Evolutionary conservation across 2,113 vertebrate species (phyloP), one percentile per base, ranked within the genome.

Genomic region (Cathartes aura): DNA sequence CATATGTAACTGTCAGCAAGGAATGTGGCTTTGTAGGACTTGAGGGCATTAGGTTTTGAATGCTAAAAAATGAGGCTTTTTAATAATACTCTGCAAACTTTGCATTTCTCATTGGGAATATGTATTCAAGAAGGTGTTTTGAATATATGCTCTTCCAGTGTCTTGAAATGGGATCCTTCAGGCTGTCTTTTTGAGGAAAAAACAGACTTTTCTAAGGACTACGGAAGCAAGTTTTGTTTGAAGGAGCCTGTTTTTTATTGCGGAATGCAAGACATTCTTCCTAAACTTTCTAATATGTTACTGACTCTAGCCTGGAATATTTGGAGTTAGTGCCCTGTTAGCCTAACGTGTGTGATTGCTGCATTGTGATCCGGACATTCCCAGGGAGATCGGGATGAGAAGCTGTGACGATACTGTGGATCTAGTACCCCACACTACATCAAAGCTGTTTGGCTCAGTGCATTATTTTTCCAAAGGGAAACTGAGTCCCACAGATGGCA

Each of bases 1-100:
- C 89, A 72, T 85, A 30, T 42, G 43, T 80, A 62, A 27, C 79
- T 73, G 79, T 90, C 90, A 72, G 85, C 40, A 9, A 91, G 89
- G 91, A 95, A 97, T 97, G 93, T 84, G 74, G 38, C 74, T 80
- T 82, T 81, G 89, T 40, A 48, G 53, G 52, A 50, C 66, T 81
- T 3, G 82, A 89, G 86, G 91, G 47, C 92, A 72, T 21, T 15
- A 3, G 36, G 48, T 15, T 93, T 42, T 7, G 8, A 90, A 72
- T 50, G 70, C 74, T 42, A 3, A 93, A 85, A 93, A 68, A 42
- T 9, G 40, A 80, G 40, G 40, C 62, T 84, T 87, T 76, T 29
- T 11, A 60, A 45, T 73, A 89, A 27, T 10, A 2, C 66, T 30
- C 4, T 22, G 32, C 45, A 26, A 13, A 38, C 85, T 38, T 75